Evolutionary conservation across 1,140 invertebrate genomes (phyloP), one percentile per base, ranked within the genome.

Genomic region (Drosophila ercepeae): DNA sequence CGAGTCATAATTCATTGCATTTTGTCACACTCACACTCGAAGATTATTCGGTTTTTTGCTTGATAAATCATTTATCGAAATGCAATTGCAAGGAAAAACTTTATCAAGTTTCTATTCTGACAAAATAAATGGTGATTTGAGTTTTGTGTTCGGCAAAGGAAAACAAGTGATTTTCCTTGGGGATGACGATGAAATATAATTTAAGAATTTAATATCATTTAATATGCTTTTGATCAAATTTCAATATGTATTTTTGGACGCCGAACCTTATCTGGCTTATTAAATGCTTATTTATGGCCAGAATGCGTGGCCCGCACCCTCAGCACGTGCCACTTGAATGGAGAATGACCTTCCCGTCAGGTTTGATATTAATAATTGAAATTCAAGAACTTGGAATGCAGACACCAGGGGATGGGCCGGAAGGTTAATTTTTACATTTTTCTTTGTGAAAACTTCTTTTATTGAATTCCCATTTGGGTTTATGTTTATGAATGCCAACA

Each of bases 201-300:
- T 25, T 34, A 18, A 58, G 45, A 7, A 32, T 6, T 19, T 39
- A 39, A 1, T 23, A 21, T 1, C 63, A 34, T 53, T 67, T 65
- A 11, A 53, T 45, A 32, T 23, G 39, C 18, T 29, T 16, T 32
- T 16, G 64, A 67, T 67, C 21, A 45, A 39, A 67, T 67, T 67
- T 44, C 58, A 63, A 64, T 63, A 14, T 63, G 25, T 44, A 32
- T 14, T 64, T 27, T 48, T 27, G 60, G 60, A 64, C 44, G n/a
- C 45, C 16, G 45, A 27, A 67, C 63, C 55, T 52, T 32, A 68
- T 44, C 65, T 48, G 72, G 57, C 71, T 79, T 83, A 86, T 79
- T 86, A 75, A 79, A 83, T 79, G 59, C 60, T 60, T 83, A 79
- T 83, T 83, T 86, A 86, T 64, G 65, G 45, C 42, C 42, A 11